phyloP scores from a whole-genome alignment of 1,140 invertebrate genomes.

The Orussus abietinus region DNA sequence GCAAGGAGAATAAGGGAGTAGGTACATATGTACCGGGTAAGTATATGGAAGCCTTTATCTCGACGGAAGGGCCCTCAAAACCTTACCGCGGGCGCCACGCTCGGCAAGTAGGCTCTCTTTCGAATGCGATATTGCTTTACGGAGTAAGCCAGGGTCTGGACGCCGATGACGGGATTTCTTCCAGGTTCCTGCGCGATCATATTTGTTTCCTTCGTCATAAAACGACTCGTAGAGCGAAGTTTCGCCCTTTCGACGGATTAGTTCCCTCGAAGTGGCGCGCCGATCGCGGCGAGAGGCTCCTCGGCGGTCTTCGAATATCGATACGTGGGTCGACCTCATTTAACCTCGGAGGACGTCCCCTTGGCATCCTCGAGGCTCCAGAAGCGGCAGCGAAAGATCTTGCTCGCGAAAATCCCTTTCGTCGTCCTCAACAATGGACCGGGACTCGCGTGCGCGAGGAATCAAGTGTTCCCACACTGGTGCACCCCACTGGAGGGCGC shows the following conservation, averaged over 20 bases:
- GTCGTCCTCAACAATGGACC: constrained; percentile 43
- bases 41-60: constrained; percentile 43
- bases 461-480: constrained; percentile 53
- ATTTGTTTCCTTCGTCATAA: too few relatives aligned
- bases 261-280: too few relatives aligned
- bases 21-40: constrained; percentile 34
- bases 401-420: constrained; percentile 36
- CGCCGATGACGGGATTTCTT: too few relatives aligned
- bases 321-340: too few relatives aligned
- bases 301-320: too few relatives aligned
- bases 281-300: too few relatives aligned
- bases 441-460: constrained; percentile 53
- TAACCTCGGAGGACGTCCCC: background rate
- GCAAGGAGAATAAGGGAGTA: constrained; percentile 6
- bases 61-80: constrained; percentile 35
- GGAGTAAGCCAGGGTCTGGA: constrained; percentile 29
- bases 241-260: too few relatives aligned
- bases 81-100: constrained; percentile 42
- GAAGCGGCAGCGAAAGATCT: constrained; percentile 34
- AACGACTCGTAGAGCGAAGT: too few relatives aligned
- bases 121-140: constrained; percentile 37
- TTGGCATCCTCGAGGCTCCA: background rate
- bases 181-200: too few relatives aligned
- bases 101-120: constrained; percentile 34
- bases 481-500: constrained; percentile 42